A percentile compares a stretch with the other conserved stretches of the same genome.
These are phyloP conservation scores for Xiphorhynchus erythropygius DNA, from an alignment of 2,797 vertebrate species.

Conservation along the genomic window DNA sequence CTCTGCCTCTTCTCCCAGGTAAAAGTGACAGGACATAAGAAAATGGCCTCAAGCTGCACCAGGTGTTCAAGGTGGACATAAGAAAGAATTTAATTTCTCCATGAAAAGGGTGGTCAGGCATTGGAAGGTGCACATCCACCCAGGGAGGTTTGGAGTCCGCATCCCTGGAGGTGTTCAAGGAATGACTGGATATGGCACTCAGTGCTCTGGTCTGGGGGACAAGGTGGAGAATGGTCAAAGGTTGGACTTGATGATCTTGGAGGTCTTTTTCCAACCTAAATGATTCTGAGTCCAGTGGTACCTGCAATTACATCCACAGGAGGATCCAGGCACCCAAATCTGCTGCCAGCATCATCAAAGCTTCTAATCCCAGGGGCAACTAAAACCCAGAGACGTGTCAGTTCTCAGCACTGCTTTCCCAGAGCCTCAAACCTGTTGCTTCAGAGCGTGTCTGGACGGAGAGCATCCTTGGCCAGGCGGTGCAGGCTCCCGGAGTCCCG, in stretches of 20 bases:
- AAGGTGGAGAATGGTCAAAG: neutral
- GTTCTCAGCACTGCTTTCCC: neutral
- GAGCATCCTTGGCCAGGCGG: rapidly evolving
- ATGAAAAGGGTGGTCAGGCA: neutral
- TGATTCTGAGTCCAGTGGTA: neutral
- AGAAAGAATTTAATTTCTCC: neutral
- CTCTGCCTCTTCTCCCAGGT: neutral
- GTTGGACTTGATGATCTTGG: neutral
- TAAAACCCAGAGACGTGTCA: neutral
- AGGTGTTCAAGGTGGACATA: neutral
- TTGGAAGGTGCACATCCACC: too few relatives aligned
- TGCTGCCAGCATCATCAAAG: neutral
- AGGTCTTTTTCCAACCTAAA: neutral
- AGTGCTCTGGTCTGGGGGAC: neutral
- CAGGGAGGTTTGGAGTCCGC: neutral
- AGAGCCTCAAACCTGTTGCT: neutral
- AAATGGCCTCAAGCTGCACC: neutral
- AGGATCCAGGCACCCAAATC: neutral
- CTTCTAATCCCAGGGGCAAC: neutral
- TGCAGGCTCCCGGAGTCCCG: neutral
- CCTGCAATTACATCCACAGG: neutral
- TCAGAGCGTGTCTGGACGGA: rapidly evolving
- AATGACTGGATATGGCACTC: neutral
- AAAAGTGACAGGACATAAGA: neutral
- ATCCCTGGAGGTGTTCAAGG: neutral